Evolutionary conservation across 2,797 vertebrate genomes (phyloP), one percentile per base, ranked within the genome.

Genomic region (Peromyscus nudipes): DNA sequence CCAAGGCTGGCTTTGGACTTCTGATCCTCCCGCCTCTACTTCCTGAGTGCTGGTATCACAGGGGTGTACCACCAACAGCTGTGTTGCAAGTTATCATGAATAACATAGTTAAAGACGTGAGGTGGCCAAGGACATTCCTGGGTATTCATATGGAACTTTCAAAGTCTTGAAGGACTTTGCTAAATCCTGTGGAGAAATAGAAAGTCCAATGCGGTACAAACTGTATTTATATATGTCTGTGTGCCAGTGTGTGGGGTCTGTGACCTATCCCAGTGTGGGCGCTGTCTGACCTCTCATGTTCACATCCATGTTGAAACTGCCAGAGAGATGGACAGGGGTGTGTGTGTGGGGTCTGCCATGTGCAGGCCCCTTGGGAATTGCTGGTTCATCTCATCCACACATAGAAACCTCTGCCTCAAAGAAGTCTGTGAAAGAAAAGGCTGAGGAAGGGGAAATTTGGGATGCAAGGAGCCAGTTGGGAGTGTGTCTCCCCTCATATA

Each of bases 181-280:
- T 67, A 87, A 89, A 67, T 90, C 88, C 95, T 94, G 92, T 95
- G 91, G 96, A 73, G 67, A 94, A 64, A 62, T 27, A 43, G 84
- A 96, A 95, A 29, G 84, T 52, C 80, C 46, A 12, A 62, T 87
- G 43, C 95, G 98, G 98, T 98, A 98, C 98, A 81, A 96, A 90
- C 29, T 92, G 25, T 97, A 96, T 98, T 96, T 98, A 96, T 98
- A 79, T 95, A 67, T 76, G 81, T 97, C n/a, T 88, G 60, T 79
- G 52, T 86, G 81, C 76, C 16, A 29, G 14, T 29, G 34, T 46
- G 49, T 46, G 31, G 40, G 77, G 34, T n/a, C 31, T 86, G 55
- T 16, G 71, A 81, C 25, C n/a, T 4, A 0, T 4, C 95, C 80
- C 52, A 1, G 92, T 40, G 29, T 55, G 94, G 60, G 65, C 96